phyloP scores from a whole-genome alignment of 2,888 invertebrate species.

The Pyralis farinalis region DNA sequence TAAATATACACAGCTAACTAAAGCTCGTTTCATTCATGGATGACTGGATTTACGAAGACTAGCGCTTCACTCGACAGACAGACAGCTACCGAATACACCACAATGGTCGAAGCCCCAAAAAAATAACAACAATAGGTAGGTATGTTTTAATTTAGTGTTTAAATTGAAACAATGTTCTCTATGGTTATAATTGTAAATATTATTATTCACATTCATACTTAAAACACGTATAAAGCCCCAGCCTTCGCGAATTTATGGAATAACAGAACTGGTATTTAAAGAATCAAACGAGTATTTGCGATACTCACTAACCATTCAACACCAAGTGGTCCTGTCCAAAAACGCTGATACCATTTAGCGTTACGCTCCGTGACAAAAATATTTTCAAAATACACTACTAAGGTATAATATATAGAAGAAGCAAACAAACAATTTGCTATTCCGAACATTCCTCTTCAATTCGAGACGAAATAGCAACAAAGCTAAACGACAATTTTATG shows the following conservation, averaged over 20 bases:
- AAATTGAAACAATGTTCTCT: conserved; percentile 9
- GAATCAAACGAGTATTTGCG: no score
- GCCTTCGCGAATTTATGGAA: no score
- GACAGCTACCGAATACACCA: conserved; percentile 35
- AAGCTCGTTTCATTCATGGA: conserved; percentile 12
- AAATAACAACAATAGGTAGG: conserved; percentile 14
- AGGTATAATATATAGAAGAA: no score
- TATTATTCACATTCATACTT: no score
- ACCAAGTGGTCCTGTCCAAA: no score
- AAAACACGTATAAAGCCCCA: no score
- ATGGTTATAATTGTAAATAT: not conserved
- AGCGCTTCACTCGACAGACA: conserved; percentile 22
- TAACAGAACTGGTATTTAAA: no score
- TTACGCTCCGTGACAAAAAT: no score
- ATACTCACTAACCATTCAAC: no score
- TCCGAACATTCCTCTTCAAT: conserved; percentile 24
- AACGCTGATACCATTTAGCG: no score
- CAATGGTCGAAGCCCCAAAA: conserved; percentile 19
- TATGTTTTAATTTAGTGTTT: conserved; percentile 22
- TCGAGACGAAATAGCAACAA: conserved; percentile 29
- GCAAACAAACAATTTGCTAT: not conserved
- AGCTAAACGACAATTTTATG: conserved; percentile 39
- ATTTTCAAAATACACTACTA: no score
- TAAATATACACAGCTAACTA: no score
- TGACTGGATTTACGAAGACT: conserved; percentile 17